phyloP scores from a whole-genome alignment of 2,113 vertebrate genomes.

The Peromyscus polionotus region DNA sequence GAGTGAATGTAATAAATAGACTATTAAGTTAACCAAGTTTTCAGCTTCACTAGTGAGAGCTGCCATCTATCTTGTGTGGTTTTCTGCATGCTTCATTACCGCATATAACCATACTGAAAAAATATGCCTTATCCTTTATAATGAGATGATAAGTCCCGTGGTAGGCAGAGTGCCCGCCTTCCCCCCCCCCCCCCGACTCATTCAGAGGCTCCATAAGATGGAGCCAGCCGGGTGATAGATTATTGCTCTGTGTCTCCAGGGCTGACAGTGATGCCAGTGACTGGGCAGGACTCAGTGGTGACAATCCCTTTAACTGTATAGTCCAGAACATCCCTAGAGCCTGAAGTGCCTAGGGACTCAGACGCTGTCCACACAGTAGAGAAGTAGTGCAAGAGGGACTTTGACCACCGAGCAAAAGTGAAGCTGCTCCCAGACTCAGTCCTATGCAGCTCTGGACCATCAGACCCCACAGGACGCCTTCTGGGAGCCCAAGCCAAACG shows the following conservation, averaged over 20 bases:
- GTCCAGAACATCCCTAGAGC: background rate
- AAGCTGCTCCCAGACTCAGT: background rate
- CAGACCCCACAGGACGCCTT: constrained; percentile 49
- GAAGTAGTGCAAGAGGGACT: background rate
- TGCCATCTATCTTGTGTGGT: constrained; percentile 88
- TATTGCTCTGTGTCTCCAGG: constrained; percentile 57
- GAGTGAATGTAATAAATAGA: constrained; percentile 90
- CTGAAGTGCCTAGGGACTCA: background rate
- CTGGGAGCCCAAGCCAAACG: background rate
- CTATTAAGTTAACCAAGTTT: constrained; percentile 91
- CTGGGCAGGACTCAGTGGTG: constrained; percentile 56
- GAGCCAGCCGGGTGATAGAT: background rate
- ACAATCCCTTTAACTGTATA: constrained; percentile 78
- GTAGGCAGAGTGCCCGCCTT: constrained; percentile 53
- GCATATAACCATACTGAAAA: constrained; percentile 86
- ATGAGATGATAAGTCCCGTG: constrained; percentile 87
- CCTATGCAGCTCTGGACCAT: background rate
- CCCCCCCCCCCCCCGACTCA: constrained; percentile 44
- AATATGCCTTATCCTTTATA: constrained; percentile 86
- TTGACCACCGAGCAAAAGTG: background rate
- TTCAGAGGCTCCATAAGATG: background rate
- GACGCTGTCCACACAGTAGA: background rate
- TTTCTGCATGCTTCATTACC: constrained; percentile 90
- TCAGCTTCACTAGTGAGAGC: constrained; percentile 86
- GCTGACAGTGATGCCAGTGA: constrained; percentile 72